These are phyloP conservation scores for Campylorhamphus procurvoides DNA, from an alignment of 2,113 vertebrate species.

Conservation along the genomic window DNA sequence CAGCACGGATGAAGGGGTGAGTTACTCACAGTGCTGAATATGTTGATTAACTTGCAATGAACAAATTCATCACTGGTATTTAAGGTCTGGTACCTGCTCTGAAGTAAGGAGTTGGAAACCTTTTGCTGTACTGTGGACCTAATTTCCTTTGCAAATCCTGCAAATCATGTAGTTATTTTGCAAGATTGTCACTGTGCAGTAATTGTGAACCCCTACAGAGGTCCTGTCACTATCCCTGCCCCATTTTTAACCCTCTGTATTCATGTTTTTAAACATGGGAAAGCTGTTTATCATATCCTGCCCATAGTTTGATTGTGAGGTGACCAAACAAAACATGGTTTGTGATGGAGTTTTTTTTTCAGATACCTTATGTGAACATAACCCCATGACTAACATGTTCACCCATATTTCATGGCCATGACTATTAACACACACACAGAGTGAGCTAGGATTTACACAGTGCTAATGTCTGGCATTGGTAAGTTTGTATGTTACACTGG, in stretches of 20 bases:
- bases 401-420: neutral
- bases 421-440: neutral
- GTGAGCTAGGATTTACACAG: rapidly evolving
- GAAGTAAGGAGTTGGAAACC: neutral
- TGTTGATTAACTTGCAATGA: neutral
- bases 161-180: neutral
- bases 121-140: neutral
- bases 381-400: neutral
- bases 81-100: neutral
- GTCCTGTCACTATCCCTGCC: neutral
- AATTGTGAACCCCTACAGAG: neutral
- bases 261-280: neutral
- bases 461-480: neutral
- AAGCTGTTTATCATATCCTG: neutral
- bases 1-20: neutral
- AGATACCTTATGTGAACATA: neutral
- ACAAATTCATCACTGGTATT: neutral
- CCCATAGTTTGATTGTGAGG: neutral
- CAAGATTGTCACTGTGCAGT: neutral
- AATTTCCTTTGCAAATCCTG: neutral
- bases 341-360: neutral
- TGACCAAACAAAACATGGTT: neutral
- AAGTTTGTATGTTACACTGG: neutral
- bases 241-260: neutral
- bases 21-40: neutral